phyloP scores from a whole-genome alignment of 2,888 invertebrate species.

The Rapana venosa region DNA sequence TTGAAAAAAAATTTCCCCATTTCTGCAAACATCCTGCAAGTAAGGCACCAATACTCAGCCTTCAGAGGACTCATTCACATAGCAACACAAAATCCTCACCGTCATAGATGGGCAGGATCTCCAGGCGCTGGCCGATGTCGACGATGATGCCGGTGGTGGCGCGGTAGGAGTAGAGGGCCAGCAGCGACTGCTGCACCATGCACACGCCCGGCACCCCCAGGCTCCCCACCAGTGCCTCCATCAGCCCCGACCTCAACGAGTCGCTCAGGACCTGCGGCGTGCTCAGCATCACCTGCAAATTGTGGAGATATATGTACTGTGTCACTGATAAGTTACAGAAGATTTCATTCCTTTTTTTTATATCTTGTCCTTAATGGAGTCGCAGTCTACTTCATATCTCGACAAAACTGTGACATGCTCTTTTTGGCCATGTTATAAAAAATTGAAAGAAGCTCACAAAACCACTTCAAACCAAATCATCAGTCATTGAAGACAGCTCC shows the following conservation, averaged over 20 bases:
- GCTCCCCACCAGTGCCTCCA: conserved; percentile 79
- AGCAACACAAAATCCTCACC: conserved; percentile 74
- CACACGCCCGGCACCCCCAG: conserved; percentile 79
- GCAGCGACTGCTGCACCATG: conserved; percentile 81
- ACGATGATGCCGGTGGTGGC: conserved; percentile 82
- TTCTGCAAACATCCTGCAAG: too few relatives aligned
- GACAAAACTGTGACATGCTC: too few relatives aligned
- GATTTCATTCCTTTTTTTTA: too few relatives aligned
- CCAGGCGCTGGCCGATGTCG: conserved; percentile 82
- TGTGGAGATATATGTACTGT: background rate
- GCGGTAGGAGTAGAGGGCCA: conserved; percentile 82
- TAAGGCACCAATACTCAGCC: too few relatives aligned
- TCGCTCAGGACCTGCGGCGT: conserved; percentile 79
- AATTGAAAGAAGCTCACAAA: too few relatives aligned
- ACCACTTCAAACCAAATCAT: too few relatives aligned
- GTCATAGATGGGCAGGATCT: conserved; percentile 82
- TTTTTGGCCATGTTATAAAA: too few relatives aligned
- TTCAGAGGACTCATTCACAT: background rate
- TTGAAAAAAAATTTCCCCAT: too few relatives aligned
- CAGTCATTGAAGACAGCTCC: too few relatives aligned
- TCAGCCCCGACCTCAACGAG: conserved; percentile 78
- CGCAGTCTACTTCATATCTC: too few relatives aligned
- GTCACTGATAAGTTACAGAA: too few relatives aligned
- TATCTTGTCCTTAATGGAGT: too few relatives aligned
- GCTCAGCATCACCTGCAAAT: conserved; percentile 79